Conservation (phyloP, 37 sponge, comb jelly and placozoan species). For the Agelas oroides region DNA sequence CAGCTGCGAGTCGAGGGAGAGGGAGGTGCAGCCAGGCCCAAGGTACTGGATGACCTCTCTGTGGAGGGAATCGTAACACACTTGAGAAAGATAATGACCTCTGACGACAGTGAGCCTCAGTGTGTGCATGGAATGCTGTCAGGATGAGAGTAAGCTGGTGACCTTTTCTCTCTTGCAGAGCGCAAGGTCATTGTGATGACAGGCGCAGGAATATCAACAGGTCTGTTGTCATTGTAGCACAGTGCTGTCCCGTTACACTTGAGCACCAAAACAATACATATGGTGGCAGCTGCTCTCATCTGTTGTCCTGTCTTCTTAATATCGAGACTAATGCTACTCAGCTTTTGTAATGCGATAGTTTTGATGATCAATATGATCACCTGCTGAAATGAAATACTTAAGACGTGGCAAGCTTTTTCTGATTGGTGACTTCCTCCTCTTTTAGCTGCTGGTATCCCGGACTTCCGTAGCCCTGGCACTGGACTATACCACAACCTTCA, state of each 20-base stretch:
- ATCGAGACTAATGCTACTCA: too few relatives aligned
- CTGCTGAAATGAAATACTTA: too few relatives aligned
- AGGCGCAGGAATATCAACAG: slow-evolving; percentile 96
- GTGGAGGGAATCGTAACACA: slow-evolving; percentile 58
- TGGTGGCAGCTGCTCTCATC: too few relatives aligned
- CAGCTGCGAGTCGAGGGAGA: not conserved
- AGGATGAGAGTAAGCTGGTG: too few relatives aligned
- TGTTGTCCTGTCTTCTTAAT: too few relatives aligned
- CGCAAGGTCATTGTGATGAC: slow-evolving; percentile 89
- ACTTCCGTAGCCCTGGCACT: slow-evolving; percentile 93
- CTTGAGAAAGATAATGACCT: slow-evolving; percentile 35
- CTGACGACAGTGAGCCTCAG: slow-evolving; percentile 18
- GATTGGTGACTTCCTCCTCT: too few relatives aligned
- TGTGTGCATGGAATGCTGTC: not conserved
- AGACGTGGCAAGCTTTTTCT: too few relatives aligned
- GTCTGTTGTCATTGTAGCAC: slow-evolving; percentile 23
- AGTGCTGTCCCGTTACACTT: not conserved
- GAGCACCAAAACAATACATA: too few relatives aligned
- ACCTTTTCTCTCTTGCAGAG: slow-evolving; percentile 34
- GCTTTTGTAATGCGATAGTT: too few relatives aligned
- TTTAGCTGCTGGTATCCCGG: slow-evolving; percentile 97
- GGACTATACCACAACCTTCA: slow-evolving; percentile 96
- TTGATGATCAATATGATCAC: too few relatives aligned
- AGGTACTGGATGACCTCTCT: slow-evolving; percentile 56
- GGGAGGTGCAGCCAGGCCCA: not conserved